These are phyloP conservation scores for Orestias chungarensis DNA, from an alignment of 2,797 vertebrate genomes.

Conservation along the genomic window DNA sequence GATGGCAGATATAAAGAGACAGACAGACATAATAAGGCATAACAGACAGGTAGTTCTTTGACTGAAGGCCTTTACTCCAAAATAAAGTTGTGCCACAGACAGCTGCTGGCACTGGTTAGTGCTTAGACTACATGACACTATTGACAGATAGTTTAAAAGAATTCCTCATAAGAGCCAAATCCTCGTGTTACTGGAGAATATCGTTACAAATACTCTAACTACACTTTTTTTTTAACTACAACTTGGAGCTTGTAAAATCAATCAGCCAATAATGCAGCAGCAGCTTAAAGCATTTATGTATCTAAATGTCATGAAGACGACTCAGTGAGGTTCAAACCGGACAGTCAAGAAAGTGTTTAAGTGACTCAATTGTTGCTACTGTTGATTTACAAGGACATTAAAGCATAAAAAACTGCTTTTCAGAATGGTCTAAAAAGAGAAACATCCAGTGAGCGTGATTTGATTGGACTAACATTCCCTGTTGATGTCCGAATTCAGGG, in stretches of 20 bases:
- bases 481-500: no score
- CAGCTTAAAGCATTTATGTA: neutral
- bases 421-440: no score
- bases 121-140: slow-evolving; percentile 64
- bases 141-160: slow-evolving; percentile 37
- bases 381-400: neutral
- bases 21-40: slow-evolving; percentile 17
- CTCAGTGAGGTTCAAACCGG: neutral
- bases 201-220: neutral
- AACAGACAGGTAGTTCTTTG: slow-evolving; percentile 4
- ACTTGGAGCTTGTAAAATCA: neutral
- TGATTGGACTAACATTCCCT: no score
- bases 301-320: neutral
- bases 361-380: neutral
- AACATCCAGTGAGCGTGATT: no score
- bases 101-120: slow-evolving; percentile 39
- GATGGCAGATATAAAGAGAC: slow-evolving; percentile 26
- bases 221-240: neutral
- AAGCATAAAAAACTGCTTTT: neutral
- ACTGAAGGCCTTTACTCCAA: slow-evolving; percentile 23
- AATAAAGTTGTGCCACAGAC: slow-evolving; percentile 25
- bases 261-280: neutral
- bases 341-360: neutral
- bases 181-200: neutral
- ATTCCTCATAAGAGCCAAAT: slow-evolving; percentile 8